These are phyloP conservation scores for Austrolebias charrua DNA, from an alignment of 2,797 vertebrate genomes.

Conservation along the genomic window DNA sequence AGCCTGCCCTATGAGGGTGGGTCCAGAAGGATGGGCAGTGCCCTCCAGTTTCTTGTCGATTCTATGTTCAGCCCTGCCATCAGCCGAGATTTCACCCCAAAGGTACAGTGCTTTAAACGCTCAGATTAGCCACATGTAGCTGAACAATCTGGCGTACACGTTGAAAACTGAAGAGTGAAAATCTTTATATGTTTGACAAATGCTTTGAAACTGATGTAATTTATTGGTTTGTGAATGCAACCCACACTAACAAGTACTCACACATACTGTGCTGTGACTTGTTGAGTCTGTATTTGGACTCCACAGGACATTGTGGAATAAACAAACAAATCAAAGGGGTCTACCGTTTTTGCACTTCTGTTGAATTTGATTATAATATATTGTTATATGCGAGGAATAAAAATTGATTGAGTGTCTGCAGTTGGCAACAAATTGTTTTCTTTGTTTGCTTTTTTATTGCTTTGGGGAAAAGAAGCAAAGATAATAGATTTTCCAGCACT, in stretches of 20 bases:
- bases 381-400: slow-evolving; percentile 29
- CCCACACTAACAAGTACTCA: slow-evolving; percentile 7
- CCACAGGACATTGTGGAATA: slow-evolving; percentile 21
- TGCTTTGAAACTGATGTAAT: slow-evolving; percentile 9
- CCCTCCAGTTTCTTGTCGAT: slow-evolving; percentile 80
- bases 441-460: slow-evolving; percentile 18
- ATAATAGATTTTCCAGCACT: slow-evolving; percentile 1
- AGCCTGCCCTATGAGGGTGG: slow-evolving; percentile 78
- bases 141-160: neutral
- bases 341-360: slow-evolving; percentile 29
- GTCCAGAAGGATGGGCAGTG: slow-evolving; percentile 77
- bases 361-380: slow-evolving; percentile 32
- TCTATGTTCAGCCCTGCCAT: slow-evolving; percentile 74
- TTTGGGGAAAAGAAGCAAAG: neutral
- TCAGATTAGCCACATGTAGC: neutral
- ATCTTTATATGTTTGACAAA: slow-evolving; percentile 3
- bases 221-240: slow-evolving; percentile 25
- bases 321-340: slow-evolving; percentile 40
- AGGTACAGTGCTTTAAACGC: slow-evolving; percentile 71
- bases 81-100: slow-evolving; percentile 79
- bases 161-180: no score
- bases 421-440: neutral
- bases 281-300: slow-evolving; percentile 39
- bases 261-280: slow-evolving; percentile 18
- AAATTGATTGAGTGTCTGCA: slow-evolving; percentile 17